phyloP scores from a whole-genome alignment of 2,888 invertebrate genomes.

The Tachina lurida region DNA sequence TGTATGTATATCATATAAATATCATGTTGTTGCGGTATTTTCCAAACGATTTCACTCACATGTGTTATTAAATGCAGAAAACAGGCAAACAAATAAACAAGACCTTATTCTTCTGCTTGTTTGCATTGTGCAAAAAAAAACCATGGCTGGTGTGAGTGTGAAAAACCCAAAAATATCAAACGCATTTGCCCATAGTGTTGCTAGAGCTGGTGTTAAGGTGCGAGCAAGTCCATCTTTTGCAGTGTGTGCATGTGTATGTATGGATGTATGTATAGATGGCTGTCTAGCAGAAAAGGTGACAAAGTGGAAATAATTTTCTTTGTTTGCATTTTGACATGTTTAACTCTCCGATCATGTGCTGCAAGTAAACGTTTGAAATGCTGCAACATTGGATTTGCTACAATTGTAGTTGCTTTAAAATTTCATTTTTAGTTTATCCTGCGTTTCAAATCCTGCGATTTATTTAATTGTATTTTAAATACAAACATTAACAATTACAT shows the following conservation, averaged over 20 bases:
- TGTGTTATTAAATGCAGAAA: constrained; percentile 38
- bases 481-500: constrained; percentile 43
- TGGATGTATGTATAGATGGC: neutral
- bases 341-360: constrained; percentile 44
- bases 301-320: constrained; percentile 76
- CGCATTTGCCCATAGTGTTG: constrained; percentile 56
- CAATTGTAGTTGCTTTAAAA: constrained; percentile 22
- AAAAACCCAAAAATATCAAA: constrained; percentile 60
- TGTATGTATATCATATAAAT: constrained; percentile 19
- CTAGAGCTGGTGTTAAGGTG: constrained; percentile 57
- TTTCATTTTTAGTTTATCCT: constrained; percentile 29
- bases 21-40: constrained; percentile 71
- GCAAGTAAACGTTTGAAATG: constrained; percentile 39
- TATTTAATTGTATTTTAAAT: constrained; percentile 67
- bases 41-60: constrained; percentile 67
- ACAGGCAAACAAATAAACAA: constrained; percentile 33
- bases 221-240: constrained; percentile 45
- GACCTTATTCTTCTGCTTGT: constrained; percentile 10
- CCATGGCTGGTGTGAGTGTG: constrained; percentile 13
- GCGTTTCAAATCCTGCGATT: constrained; percentile 29
- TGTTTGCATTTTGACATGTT: constrained; percentile 68
- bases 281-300: constrained; percentile 72
- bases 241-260: constrained; percentile 6
- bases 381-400: constrained; percentile 61
- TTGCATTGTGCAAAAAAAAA: neutral